Percentiles rank a stretch among this genome's conserved stretches.
Evolutionary conservation across 2,797 vertebrate genomes (phyloP).

Genomic region (Perodicticus potto): DNA sequence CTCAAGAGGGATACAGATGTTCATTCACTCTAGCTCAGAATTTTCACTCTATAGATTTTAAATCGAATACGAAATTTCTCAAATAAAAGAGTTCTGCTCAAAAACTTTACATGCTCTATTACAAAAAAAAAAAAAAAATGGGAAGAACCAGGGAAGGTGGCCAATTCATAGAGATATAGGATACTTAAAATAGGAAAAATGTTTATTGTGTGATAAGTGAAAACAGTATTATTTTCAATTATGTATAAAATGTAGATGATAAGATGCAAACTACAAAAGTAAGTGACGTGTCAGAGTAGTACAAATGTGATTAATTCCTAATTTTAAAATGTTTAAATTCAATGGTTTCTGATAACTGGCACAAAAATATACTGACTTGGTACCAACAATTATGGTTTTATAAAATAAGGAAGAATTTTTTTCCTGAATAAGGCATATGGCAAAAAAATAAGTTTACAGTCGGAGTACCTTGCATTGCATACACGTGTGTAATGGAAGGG

Average conservation of each 20-base stretch:
- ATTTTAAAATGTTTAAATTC: background rate
- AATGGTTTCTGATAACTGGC: background rate
- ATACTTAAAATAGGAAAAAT: background rate
- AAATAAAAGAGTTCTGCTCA: background rate
- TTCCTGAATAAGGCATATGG: background rate
- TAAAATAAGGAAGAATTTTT: background rate
- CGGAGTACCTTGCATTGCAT: fast-evolving
- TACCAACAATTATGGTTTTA: background rate
- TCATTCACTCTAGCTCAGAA: background rate
- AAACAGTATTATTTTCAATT: constrained; percentile 17
- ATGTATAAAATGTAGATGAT: background rate
- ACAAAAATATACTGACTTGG: background rate
- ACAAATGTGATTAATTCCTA: background rate
- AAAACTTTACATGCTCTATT: background rate
- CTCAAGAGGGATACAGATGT: background rate
- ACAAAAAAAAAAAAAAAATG: background rate
- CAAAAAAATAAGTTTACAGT: background rate
- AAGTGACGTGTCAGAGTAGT: background rate
- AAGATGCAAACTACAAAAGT: constrained; percentile 29
- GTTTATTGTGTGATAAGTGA: background rate
- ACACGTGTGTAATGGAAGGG: background rate
- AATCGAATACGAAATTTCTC: background rate
- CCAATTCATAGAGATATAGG: background rate
- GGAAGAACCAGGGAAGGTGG: background rate
- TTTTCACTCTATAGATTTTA: background rate